These are phyloP conservation scores for Leptoteleia sp. DNA, from an alignment of 1,140 invertebrate genomes.

Conservation along the genomic window DNA sequence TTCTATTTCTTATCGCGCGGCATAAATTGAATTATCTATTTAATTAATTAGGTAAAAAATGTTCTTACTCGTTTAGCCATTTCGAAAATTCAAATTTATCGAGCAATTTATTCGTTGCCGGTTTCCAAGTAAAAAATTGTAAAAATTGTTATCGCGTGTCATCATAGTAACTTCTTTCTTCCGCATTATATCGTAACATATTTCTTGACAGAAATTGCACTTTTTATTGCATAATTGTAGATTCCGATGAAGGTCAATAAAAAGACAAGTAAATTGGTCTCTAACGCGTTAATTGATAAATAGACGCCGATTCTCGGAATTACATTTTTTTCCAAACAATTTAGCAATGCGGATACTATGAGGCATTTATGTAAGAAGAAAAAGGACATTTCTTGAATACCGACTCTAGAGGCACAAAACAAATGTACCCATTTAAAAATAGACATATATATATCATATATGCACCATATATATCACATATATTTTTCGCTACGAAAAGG, in stretches of 20 bases:
- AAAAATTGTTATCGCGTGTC: background rate
- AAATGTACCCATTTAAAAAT: too few relatives aligned
- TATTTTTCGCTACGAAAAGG: too few relatives aligned
- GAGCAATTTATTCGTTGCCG: too few relatives aligned
- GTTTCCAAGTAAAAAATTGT: conserved; percentile 4
- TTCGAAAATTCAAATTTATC: too few relatives aligned
- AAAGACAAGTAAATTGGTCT: conserved; percentile 33
- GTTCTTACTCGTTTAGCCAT: too few relatives aligned
- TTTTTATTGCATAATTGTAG: conserved; percentile 38
- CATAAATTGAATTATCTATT: too few relatives aligned
- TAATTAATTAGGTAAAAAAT: too few relatives aligned
- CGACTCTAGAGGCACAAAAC: too few relatives aligned
- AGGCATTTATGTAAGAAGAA: conserved; percentile 20
- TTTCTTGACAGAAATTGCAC: conserved; percentile 20
- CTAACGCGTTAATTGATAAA: conserved; percentile 45
- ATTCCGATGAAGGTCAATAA: conserved; percentile 35
- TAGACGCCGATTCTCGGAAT: conserved; percentile 20
- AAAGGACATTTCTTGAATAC: background rate
- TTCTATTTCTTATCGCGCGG: too few relatives aligned
- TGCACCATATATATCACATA: too few relatives aligned
- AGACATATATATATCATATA: too few relatives aligned
- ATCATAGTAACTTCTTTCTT: conserved; percentile 5
- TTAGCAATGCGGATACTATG: conserved; percentile 1
- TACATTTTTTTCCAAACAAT: conserved; percentile 5
- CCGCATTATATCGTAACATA: conserved; percentile 1